Base-by-base conservation (phyloP, 2,797 vertebrate genomes). In the Neostethus bicornis region DNA sequence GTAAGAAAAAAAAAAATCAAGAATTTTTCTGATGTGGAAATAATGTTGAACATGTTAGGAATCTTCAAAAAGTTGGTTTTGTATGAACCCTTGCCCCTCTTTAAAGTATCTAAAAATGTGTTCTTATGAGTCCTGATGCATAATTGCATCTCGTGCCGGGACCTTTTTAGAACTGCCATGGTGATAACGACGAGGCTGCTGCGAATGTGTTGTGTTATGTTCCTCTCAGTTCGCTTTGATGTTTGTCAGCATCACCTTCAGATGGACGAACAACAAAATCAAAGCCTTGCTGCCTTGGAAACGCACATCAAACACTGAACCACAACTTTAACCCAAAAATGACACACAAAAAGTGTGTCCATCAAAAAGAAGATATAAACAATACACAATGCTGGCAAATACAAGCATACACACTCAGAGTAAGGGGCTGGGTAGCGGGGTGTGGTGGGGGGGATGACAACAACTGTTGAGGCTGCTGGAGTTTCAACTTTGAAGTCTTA, bases 401-500 rank as follows among this genome's bases (percentile, higher is more conserved):
- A 24, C 21, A 34, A 14, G 17, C 42, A 26, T 7, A 34, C 12
- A 53, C 35, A 34, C 35, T 31, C 9, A 12, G 38, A 17, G 46
- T 4, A 20, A 48, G 43, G n/a, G 25, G 51, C n/a, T 66, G 62
- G 66, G 66, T 56, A 41, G 50, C 1, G 7, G 45, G n/a, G n/a
- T n/a, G n/a, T n/a, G n/a, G n/a, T n/a, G n/a, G n/a, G n/a, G n/a
- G n/a, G n/a, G n/a, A n/a, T n/a, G n/a, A n/a, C n/a, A 66, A 81
- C 85, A 85, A 81, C 80, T 85, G 82, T 68, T 51, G 69, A 72
- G 70, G 64, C 71, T 73, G 66, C 73, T 57, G 70, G 55, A 70
- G 77, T 86, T 86, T 88, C 87, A 85, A 90, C 89, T 91, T 90
- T 91, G 85, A 90, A 85, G 90, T 87, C 89, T 89, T 90, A 91